Base-by-base conservation (phyloP, 2,797 vertebrate species). In the Zalophus californianus region DNA sequence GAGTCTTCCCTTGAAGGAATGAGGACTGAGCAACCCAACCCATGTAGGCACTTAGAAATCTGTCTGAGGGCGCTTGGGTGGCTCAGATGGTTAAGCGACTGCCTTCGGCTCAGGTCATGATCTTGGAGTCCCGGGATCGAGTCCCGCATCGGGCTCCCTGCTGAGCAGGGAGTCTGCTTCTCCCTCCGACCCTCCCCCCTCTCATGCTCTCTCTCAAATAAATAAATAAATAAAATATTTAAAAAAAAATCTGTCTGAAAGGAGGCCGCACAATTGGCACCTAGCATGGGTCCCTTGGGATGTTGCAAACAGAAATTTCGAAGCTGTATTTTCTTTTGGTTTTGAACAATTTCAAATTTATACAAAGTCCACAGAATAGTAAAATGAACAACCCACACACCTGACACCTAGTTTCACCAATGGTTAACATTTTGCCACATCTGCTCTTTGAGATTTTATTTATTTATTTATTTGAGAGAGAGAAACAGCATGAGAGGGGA, bases 321-420 rank as follows among this genome's bases (percentile, higher is more conserved):
- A 93, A 93, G 64, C 10, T 38, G 66, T 72, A 54, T 56, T 66
- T 73, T 85, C 54, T 66, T 83, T 83, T 21, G 25, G 54, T 79
- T 86, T 86, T 80, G 32, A 50, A 88, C 79, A 64, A 15, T 50
- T 79, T 68, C 25, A 86, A 50, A 80, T 80, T 50, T 66, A 66
- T n/a, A 72, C 56, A 41, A 86, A 75, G 48, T 58, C 41, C 82
- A 86, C 56, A 80, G 38, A 80, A 80, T 14, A 60, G 50, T 89
- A 68, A 89, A 93, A 86, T 93, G 58, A 94, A 90, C 38, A 94
- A 44, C 38, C 27, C 25, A 80, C 20, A 94, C 27, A 66, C 4
- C 62, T 35, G 64, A 38, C 54, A 72, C 70, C 86, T 90, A 29
- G 44, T 80, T 78, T 90, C 5, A 48, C 32, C 38, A 64, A 21